Conservation (phyloP, 2,797 vertebrate genomes). For the Etheostoma nigrum region DNA sequence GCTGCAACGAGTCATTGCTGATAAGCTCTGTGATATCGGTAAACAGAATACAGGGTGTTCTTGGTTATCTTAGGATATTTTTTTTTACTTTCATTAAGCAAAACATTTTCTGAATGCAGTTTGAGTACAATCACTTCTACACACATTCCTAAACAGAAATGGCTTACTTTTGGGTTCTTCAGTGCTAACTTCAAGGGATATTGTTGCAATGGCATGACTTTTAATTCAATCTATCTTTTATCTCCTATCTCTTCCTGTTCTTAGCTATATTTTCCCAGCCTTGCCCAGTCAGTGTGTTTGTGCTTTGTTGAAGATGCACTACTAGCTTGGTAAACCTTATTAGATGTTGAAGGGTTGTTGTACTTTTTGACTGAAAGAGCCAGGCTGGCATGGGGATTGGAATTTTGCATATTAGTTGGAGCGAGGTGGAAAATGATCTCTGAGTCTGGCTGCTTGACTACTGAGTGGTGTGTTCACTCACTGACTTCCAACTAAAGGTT, state of each 20-base stretch:
- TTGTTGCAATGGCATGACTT: conserved; percentile 23
- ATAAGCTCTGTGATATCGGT: conserved; percentile 47
- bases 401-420: conserved; percentile 25
- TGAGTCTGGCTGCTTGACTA: conserved; percentile 20
- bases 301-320: conserved; percentile 24
- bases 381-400: conserved; percentile 8
- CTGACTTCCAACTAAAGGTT: conserved; percentile 4
- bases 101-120: conserved; percentile 15
- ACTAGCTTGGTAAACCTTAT: neutral
- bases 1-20: conserved; percentile 17
- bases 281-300: conserved; percentile 2
- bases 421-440: conserved; percentile 21
- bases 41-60: conserved; percentile 40
- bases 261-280: neutral
- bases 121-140: neutral
- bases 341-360: conserved; percentile 15
- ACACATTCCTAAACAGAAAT: conserved; percentile 1
- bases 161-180: conserved; percentile 16
- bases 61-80: conserved; percentile 25
- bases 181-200: conserved; percentile 12
- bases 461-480: conserved; percentile 24
- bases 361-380: conserved; percentile 25
- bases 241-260: conserved; percentile 28
- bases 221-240: conserved; percentile 2
- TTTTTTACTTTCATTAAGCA: conserved; percentile 32